A percentile compares a stretch with the other conserved stretches of the same genome.
These are phyloP conservation scores for Vireo griseus DNA, from an alignment of 2,797 vertebrate genomes.

Conservation along the genomic window DNA sequence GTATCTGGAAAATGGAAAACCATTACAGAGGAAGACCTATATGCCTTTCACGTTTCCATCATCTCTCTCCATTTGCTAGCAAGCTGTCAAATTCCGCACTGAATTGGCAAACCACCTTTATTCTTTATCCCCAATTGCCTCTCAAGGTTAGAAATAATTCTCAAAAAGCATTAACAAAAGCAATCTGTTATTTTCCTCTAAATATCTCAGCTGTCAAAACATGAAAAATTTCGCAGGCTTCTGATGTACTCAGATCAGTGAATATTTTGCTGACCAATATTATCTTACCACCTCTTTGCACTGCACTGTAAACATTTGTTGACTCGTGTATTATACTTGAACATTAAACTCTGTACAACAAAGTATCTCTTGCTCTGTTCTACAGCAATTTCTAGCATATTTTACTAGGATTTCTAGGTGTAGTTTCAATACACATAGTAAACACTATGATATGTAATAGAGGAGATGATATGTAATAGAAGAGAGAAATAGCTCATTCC, in stretches of 20 bases:
- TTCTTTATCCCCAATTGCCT: not conserved
- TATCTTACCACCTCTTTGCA: not conserved
- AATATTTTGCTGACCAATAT: slow-evolving; percentile 28
- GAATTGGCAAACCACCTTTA: slow-evolving; percentile 26
- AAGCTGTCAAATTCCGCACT: not conserved
- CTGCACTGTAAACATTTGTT: not conserved
- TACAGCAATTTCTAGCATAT: not conserved
- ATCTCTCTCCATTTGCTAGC: not conserved
- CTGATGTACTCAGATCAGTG: not conserved
- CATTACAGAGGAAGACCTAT: not conserved
- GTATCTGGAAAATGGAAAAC: not conserved
- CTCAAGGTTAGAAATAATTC: slow-evolving; percentile 36
- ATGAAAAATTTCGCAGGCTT: not conserved
- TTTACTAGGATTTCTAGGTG: not conserved
- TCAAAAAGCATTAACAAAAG: slow-evolving; percentile 38
- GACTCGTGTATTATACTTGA: not conserved
- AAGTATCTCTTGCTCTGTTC: not conserved
- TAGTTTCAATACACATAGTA: not conserved
- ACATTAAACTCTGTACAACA: not conserved
- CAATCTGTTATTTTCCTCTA: slow-evolving; percentile 35
- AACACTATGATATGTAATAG: not conserved
- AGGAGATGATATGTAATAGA: not conserved
- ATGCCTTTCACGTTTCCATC: not conserved
- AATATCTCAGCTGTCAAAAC: slow-evolving; percentile 32
- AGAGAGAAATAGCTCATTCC: not conserved